Evolutionary conservation across 2,113 vertebrate species (phyloP).

Genomic region (Phoxinus phoxinus): DNA sequence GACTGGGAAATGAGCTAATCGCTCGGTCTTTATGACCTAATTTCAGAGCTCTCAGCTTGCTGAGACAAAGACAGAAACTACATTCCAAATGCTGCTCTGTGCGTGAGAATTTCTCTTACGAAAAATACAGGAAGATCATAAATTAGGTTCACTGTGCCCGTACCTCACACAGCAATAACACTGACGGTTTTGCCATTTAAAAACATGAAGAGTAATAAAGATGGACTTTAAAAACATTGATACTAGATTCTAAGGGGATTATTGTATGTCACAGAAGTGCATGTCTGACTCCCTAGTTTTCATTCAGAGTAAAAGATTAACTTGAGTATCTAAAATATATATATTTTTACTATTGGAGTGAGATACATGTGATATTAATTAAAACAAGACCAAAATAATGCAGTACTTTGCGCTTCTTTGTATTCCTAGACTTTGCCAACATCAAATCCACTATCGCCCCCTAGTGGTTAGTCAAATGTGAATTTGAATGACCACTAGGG

Average conservation of each 20-base stretch:
- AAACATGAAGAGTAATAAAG: not conserved
- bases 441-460: slow-evolving; percentile 18
- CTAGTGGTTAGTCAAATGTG: not conserved
- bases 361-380: not conserved
- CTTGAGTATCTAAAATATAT: not conserved
- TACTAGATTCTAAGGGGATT: not conserved
- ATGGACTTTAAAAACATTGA: not conserved
- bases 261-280: not conserved
- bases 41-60: slow-evolving; percentile 63
- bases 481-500: not conserved
- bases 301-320: not conserved
- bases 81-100: not conserved
- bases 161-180: not conserved
- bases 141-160: not conserved
- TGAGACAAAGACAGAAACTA: slow-evolving; percentile 50
- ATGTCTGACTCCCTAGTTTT: not conserved
- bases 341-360: not conserved
- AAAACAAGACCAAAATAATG: not conserved
- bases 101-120: not conserved
- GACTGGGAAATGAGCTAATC: slow-evolving; percentile 69
- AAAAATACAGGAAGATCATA: not conserved
- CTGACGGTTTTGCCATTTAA: not conserved
- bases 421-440: not conserved
- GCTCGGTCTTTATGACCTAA: slow-evolving; percentile 67
- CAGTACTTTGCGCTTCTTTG: not conserved